Conservation (phyloP, 2,888 invertebrate genomes). For the Mactromeris polynyma region DNA sequence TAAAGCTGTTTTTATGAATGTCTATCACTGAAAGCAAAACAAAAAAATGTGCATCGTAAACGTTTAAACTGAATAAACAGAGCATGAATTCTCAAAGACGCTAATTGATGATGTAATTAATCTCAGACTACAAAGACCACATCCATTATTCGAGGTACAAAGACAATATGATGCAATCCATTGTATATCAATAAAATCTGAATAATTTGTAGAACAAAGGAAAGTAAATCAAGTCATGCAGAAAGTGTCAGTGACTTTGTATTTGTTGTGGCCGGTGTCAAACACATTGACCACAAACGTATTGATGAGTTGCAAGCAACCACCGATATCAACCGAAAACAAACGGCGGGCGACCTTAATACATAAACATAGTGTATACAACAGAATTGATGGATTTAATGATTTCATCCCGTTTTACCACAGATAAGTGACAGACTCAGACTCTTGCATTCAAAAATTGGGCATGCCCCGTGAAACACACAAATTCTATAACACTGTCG, state of each 20-base stretch:
- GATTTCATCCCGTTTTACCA: too few species aligned
- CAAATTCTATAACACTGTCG: too few species aligned
- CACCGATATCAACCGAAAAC: too few species aligned
- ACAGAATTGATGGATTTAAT: too few species aligned
- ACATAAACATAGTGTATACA: too few species aligned
- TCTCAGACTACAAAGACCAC: background rate
- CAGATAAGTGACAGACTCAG: too few species aligned
- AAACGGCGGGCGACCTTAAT: too few species aligned
- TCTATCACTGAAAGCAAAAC: background rate
- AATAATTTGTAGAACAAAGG: background rate
- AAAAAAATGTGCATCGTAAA: background rate
- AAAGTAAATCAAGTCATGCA: background rate
- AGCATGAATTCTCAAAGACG: background rate
- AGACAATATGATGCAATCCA: background rate
- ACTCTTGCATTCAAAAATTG: too few species aligned
- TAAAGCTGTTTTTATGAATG: background rate
- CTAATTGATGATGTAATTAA: conserved; percentile 8
- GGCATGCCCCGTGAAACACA: too few species aligned
- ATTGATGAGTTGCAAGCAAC: background rate
- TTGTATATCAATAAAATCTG: conserved; percentile 4
- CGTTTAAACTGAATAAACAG: background rate
- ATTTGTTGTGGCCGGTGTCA: background rate
- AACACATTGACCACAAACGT: background rate
- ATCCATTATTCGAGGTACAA: conserved; percentile 7
- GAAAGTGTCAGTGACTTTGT: background rate